These are phyloP conservation scores for Synanceia verrucosa DNA, from an alignment of 2,797 vertebrate species.

Conservation along the genomic window DNA sequence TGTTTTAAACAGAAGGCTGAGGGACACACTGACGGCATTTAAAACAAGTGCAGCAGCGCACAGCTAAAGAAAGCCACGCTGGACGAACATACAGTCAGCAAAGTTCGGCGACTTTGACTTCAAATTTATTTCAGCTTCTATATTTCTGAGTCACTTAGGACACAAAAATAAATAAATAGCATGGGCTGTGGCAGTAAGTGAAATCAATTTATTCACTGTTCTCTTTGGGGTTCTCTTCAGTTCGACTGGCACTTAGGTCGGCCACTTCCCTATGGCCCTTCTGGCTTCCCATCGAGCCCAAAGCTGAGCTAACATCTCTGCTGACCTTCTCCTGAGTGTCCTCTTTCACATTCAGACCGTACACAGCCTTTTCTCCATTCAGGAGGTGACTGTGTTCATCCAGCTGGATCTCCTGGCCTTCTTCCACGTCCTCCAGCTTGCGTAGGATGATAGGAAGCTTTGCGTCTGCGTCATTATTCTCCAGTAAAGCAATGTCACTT, in stretches of 20 bases:
- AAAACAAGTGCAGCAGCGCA: slow-evolving; percentile 27
- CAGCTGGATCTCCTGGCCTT: slow-evolving; percentile 66
- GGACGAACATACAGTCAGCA: slow-evolving; percentile 36
- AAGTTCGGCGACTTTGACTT: slow-evolving; percentile 46
- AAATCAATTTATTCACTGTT: slow-evolving; percentile 61
- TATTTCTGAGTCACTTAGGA: slow-evolving; percentile 70
- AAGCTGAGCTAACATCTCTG: slow-evolving; percentile 28
- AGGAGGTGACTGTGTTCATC: slow-evolving; percentile 70
- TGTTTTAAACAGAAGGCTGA: slow-evolving; percentile 25
- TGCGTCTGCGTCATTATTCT: slow-evolving; percentile 85
- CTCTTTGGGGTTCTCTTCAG: slow-evolving; percentile 84
- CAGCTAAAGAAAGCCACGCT: slow-evolving; percentile 46
- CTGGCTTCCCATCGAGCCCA: slow-evolving; percentile 28
- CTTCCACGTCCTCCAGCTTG: slow-evolving; percentile 86
- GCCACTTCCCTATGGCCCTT: slow-evolving; percentile 60
- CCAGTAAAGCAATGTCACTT: slow-evolving; percentile 88
- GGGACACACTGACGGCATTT: slow-evolving; percentile 25
- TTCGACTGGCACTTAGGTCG: slow-evolving; percentile 76
- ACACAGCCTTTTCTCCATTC: slow-evolving; percentile 84
- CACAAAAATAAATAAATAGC: slow-evolving; percentile 80
- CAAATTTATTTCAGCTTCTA: slow-evolving; percentile 48
- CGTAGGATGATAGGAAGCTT: slow-evolving; percentile 90
- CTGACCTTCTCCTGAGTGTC: slow-evolving; percentile 20
- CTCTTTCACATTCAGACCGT: slow-evolving; percentile 66
- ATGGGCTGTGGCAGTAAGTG: slow-evolving; percentile 44